These are phyloP conservation scores for Arvicanthis niloticus DNA, from an alignment of 2,113 vertebrate genomes.

Conservation along the genomic window DNA sequence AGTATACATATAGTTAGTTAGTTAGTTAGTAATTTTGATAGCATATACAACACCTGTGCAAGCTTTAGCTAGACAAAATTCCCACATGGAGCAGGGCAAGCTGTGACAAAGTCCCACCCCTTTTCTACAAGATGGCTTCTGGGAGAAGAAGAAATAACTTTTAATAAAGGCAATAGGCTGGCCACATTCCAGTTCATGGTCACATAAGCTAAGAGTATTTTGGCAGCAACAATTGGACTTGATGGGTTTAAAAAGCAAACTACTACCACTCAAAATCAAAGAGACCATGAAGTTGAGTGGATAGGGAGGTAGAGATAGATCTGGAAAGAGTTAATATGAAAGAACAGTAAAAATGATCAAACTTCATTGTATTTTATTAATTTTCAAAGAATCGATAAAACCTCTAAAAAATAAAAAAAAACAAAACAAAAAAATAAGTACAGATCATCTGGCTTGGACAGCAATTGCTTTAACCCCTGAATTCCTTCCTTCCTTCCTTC, in stretches of 20 bases:
- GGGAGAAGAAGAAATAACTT: background rate
- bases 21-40: background rate
- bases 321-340: too few relatives aligned
- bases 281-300: background rate
- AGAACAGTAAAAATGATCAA: background rate
- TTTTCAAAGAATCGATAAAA: conserved; percentile 6
- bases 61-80: background rate
- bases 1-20: too few relatives aligned
- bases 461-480: background rate
- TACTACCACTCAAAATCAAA: background rate
- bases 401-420: too few relatives aligned
- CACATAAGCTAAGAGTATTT: background rate
- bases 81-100: background rate
- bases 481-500: too few relatives aligned
- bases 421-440: background rate
- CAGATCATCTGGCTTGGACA: background rate
- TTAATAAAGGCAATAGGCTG: background rate
- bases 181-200: background rate
- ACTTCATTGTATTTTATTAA: background rate
- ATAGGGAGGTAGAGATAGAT: background rate
- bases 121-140: background rate
- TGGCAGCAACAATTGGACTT: background rate
- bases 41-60: background rate
- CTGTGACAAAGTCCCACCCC: background rate
- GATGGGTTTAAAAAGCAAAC: background rate